These are phyloP conservation scores for Chorisops tibialis DNA, from an alignment of 2,888 invertebrate genomes.

Conservation along the genomic window DNA sequence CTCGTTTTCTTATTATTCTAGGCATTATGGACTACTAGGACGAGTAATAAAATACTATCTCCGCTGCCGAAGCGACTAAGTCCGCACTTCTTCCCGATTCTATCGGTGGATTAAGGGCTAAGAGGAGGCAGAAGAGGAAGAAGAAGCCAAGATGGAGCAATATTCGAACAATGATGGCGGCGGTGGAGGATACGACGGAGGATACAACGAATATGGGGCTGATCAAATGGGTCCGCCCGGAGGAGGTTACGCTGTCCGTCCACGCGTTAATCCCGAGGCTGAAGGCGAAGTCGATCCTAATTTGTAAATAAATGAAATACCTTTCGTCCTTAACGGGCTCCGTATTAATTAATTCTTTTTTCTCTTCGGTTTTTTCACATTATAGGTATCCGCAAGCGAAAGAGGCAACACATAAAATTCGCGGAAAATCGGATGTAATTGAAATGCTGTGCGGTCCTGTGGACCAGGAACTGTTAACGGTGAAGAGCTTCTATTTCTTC, in stretches of 20 bases:
- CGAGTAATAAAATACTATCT: conserved; percentile 9
- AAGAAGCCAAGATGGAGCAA: conserved; percentile 27
- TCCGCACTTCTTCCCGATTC: background rate
- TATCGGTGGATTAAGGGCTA: background rate
- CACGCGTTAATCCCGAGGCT: conserved; percentile 79
- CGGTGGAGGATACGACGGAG: conserved; percentile 27
- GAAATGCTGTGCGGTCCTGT: conserved; percentile 80
- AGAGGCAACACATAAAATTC: conserved; percentile 85
- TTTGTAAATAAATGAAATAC: conserved; percentile 55
- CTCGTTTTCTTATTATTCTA: conserved; percentile 1
- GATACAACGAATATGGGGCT: conserved; percentile 10
- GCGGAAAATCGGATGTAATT: conserved; percentile 78
- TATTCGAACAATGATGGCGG: conserved; percentile 30
- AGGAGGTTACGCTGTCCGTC: conserved; percentile 54
- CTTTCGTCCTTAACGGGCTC: background rate
- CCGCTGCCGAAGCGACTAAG: conserved; percentile 17
- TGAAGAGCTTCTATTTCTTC: conserved; percentile 98
- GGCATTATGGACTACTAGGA: conserved; percentile 18
- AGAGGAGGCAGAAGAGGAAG: background rate
- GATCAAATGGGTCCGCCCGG: conserved; percentile 22
- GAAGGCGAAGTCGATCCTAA: conserved; percentile 81
- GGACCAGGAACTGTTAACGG: conserved; percentile 87
- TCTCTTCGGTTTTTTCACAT: conserved; percentile 26
- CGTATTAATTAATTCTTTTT: background rate
- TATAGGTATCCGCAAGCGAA: conserved; percentile 83